These are phyloP conservation scores for Protonemura montana DNA, from an alignment of 2,888 invertebrate genomes.

Conservation along the genomic window DNA sequence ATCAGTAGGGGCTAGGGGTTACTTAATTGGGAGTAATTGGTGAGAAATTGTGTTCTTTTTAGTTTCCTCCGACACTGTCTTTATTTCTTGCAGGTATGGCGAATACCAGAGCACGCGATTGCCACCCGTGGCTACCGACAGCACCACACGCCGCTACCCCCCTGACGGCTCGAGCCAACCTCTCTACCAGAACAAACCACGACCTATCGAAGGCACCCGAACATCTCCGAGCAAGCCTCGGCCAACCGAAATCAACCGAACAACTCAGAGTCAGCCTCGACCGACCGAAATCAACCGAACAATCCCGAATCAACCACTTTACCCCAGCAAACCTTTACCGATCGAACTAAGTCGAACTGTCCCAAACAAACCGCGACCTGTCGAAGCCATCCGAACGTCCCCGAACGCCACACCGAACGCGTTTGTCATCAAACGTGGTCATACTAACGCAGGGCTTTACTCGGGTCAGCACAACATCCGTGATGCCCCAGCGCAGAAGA, in stretches of 20 bases:
- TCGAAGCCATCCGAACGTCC: constrained; percentile 1
- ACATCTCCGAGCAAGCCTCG: background rate
- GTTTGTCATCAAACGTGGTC: constrained; percentile 70
- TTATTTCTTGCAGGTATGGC: constrained; percentile 37
- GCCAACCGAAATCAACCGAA: background rate
- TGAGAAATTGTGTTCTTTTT: too few species aligned
- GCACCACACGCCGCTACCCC: constrained; percentile 54
- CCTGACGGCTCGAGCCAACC: constrained; percentile 49
- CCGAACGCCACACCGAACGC: constrained; percentile 58
- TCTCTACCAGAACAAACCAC: background rate
- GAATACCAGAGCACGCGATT: constrained; percentile 50
- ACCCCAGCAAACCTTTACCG: background rate
- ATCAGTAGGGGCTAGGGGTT: too few species aligned
- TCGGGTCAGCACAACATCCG: constrained; percentile 59
- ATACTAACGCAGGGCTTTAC: constrained; percentile 70
- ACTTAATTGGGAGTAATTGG: too few species aligned
- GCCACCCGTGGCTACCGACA: constrained; percentile 58
- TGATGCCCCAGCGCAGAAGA: constrained; percentile 32
- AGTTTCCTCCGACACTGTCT: too few species aligned
- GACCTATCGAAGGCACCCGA: background rate
- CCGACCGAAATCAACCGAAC: background rate
- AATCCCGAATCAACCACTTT: background rate
- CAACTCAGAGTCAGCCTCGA: too few species aligned
- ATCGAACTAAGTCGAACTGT: constrained; percentile 23
- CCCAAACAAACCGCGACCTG: constrained; percentile 5